Percentiles rank a stretch among this genome's conserved stretches.
phyloP scores from a whole-genome alignment of 2,888 invertebrate genomes.

The Philopedon plagiatum region DNA sequence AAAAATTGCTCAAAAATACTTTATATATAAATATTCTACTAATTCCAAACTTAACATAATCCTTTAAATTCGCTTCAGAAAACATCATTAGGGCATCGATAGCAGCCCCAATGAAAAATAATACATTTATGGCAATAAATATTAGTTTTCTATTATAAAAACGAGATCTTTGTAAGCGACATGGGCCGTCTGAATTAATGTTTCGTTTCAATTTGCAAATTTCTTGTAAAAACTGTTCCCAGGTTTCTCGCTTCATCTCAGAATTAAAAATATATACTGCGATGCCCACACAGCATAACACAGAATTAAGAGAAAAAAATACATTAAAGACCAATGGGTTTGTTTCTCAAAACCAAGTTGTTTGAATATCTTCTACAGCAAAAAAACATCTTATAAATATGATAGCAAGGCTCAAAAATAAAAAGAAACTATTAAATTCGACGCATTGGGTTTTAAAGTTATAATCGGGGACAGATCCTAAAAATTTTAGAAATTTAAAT shows the following conservation, averaged over 20 bases:
- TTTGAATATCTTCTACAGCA: too few relatives aligned
- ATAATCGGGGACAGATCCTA: background rate
- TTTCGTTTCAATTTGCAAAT: background rate
- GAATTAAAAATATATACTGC: background rate
- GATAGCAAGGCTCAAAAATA: too few relatives aligned
- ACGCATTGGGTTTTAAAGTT: background rate
- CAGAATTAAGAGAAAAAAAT: background rate
- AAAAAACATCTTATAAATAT: too few relatives aligned
- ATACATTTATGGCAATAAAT: too few relatives aligned
- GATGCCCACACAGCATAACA: background rate
- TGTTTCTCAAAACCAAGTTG: too few relatives aligned
- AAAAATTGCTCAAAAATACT: background rate
- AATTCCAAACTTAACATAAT: background rate
- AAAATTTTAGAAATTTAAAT: conserved; percentile 1
- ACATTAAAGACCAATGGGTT: too few relatives aligned
- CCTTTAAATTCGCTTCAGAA: background rate
- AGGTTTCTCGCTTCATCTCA: too few relatives aligned
- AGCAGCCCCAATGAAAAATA: background rate
- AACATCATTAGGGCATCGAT: background rate
- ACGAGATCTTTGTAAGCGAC: background rate
- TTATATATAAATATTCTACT: background rate
- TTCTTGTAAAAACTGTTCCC: too few relatives aligned
- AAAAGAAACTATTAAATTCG: background rate
- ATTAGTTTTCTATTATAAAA: too few relatives aligned
- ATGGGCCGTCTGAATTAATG: background rate